Evolutionary conservation across 2,888 invertebrate genomes (phyloP), one percentile per base, ranked within the genome.

Genomic region (Drosophila peninsularis): DNA sequence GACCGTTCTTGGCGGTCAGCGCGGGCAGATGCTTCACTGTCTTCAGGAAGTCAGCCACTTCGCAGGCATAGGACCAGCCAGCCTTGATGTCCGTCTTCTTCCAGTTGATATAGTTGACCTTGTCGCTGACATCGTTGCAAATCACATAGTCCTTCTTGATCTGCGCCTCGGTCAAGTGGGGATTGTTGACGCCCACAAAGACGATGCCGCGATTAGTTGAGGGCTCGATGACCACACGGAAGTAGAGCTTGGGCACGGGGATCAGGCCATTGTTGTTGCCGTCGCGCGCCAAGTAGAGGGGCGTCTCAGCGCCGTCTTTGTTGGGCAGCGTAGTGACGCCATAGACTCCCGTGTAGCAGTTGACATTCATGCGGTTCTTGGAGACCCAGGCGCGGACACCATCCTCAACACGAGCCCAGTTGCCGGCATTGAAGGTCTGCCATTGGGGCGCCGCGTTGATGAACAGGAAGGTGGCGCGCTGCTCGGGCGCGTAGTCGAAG

Each of bases 381-480:
- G 79, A 79, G 1, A 86, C 86, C 79, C 81, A 90, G 1, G 83
- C 63, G 13, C 94, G 91, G 0, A 94, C 86, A 47, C 92, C 92
- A 10, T 82, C 83, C 90, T 95, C 95, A 2, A 94, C 90, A 0
- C 90, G 82, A 3, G 93, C 92, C 95, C 95, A 95, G 80, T 95
- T 95, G 32, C 93, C 93, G 1, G 92, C 93, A 80, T 95, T 95
- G 81, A 95, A 94, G 1, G 92, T 92, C 79, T 93, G 93, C 94
- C 94, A 94, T 67, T 94, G 94, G 0, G 94, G 94, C 0, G 93
- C 93, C 0, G 91, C 93, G 78, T 94, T 94, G 9, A 94, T 91
- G 78, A 93, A 94, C 67, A 93, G 93, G 89, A 93, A 94, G 1
- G 94, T 94, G 1, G 93, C 93, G 21, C 92, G 91, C 71, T 94